A percentile compares a stretch with the other conserved stretches of the same genome.
These are phyloP conservation scores for Dermolepida albohirtum DNA, from an alignment of 2,888 invertebrate species.

Conservation along the genomic window DNA sequence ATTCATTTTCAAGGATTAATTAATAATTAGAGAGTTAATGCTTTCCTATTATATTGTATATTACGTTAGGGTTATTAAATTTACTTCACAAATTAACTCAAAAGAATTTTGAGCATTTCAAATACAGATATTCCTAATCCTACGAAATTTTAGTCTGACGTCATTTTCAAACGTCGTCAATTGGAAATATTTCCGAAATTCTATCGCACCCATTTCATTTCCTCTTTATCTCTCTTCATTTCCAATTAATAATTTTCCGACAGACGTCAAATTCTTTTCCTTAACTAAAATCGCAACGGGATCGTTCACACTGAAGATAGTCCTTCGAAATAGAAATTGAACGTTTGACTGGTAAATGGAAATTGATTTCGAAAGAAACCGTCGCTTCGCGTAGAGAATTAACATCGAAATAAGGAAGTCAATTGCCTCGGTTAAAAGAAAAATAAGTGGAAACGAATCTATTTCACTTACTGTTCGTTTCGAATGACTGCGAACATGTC, in stretches of 20 bases:
- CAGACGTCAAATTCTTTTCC: slow-evolving; percentile 9
- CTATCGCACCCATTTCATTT: slow-evolving; percentile 4
- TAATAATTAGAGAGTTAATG: too few relatives aligned
- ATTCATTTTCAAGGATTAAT: too few relatives aligned
- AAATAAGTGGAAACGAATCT: slow-evolving; percentile 24
- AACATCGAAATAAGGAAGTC: slow-evolving; percentile 31
- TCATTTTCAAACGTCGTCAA: slow-evolving; percentile 12
- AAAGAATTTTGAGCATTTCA: too few relatives aligned
- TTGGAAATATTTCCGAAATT: not conserved
- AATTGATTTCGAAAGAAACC: slow-evolving; percentile 23
- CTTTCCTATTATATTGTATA: too few relatives aligned
- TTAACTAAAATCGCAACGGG: slow-evolving; percentile 4
- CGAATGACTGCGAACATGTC: slow-evolving; percentile 3
- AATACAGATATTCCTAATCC: too few relatives aligned
- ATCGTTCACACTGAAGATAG: slow-evolving; percentile 1
- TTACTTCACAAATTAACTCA: too few relatives aligned
- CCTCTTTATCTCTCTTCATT: slow-evolving; percentile 10
- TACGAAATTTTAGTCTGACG: too few relatives aligned
- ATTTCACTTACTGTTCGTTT: slow-evolving; percentile 22
- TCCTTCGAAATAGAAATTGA: slow-evolving; percentile 7
- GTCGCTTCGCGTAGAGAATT: slow-evolving; percentile 7
- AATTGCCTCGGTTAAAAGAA: slow-evolving; percentile 8
- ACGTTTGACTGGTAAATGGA: slow-evolving; percentile 19
- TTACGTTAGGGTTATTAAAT: too few relatives aligned
- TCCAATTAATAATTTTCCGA: slow-evolving; percentile 25